Conservation (phyloP, 2,113 vertebrate genomes). For the Pterocles orientalis region DNA sequence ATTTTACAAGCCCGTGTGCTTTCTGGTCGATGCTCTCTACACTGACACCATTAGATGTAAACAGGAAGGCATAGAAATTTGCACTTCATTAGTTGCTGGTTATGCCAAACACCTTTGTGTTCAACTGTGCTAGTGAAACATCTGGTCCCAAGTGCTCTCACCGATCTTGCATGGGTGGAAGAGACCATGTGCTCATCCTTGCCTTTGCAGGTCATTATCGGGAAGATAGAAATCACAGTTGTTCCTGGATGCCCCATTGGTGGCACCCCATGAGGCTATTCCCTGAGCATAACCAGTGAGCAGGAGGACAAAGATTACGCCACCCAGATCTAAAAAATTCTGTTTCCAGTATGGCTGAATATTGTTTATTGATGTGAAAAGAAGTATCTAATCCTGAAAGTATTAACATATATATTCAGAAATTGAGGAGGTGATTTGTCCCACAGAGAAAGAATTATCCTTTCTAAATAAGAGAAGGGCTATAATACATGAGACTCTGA, state of each 20-base stretch:
- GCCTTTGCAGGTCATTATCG: background rate
- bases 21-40: background rate
- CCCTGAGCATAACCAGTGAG: background rate
- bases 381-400: background rate
- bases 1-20: rapidly evolving
- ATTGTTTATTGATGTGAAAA: background rate
- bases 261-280: background rate
- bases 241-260: background rate
- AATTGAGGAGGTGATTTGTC: background rate
- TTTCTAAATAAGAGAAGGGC: background rate
- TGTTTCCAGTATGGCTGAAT: background rate
- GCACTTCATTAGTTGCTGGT: background rate
- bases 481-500: background rate
- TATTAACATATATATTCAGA: background rate
- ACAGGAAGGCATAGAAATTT: background rate
- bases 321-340: background rate
- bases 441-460: background rate
- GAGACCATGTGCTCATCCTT: background rate
- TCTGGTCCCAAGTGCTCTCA: background rate
- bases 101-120: background rate
- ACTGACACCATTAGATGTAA: background rate
- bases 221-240: background rate
- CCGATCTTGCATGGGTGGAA: background rate
- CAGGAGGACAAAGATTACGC: background rate
- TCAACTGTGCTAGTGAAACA: background rate